Conservation (phyloP, 1,140 invertebrate species). For the Brachionus rubens region DNA sequence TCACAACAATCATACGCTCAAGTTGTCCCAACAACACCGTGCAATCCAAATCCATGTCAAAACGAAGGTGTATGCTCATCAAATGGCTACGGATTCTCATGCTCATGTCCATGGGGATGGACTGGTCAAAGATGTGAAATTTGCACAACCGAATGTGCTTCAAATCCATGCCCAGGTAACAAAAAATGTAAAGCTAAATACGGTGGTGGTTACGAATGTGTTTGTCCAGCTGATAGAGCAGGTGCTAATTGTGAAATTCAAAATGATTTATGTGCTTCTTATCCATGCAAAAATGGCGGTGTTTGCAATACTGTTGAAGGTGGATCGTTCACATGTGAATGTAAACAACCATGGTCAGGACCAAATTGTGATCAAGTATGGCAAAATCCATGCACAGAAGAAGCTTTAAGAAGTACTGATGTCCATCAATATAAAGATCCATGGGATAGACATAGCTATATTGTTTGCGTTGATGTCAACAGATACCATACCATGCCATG, state of each 20-base stretch:
- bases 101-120: conserved; percentile 45
- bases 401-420: background rate
- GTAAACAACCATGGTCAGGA: conserved; percentile 16
- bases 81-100: conserved; percentile 21
- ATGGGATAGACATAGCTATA: conserved; percentile 37
- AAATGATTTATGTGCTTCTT: conserved; percentile 22
- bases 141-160: conserved; percentile 51
- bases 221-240: conserved; percentile 12
- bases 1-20: background rate
- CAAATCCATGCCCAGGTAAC: conserved; percentile 51
- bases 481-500: conserved; percentile 43
- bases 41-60: conserved; percentile 37
- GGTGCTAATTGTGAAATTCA: conserved; percentile 44
- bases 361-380: conserved; percentile 19
- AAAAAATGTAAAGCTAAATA: conserved; percentile 51
- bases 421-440: conserved; percentile 24
- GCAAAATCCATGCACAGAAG: conserved; percentile 42
- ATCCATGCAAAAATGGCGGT: conserved; percentile 49
- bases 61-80: conserved; percentile 45
- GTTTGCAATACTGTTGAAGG: conserved; percentile 18
- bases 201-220: conserved; percentile 50
- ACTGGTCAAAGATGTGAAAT: conserved; percentile 49
- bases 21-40: background rate
- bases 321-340: conserved; percentile 27
- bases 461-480: conserved; percentile 41